These are phyloP conservation scores for Colletes gigas DNA, from an alignment of 1,140 invertebrate species.

Conservation along the genomic window DNA sequence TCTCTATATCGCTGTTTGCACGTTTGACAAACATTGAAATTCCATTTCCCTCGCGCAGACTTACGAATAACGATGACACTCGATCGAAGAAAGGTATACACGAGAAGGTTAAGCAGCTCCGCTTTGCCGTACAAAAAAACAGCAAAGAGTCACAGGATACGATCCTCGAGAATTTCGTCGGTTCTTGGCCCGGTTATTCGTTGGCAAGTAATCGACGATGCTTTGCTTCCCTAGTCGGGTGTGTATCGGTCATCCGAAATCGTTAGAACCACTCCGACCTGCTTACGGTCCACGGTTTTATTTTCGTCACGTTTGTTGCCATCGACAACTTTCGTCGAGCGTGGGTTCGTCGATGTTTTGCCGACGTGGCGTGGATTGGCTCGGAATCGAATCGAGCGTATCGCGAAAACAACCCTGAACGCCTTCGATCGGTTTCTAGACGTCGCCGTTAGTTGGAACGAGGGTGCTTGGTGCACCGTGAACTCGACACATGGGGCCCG, in stretches of 20 bases:
- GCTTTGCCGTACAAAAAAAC: no score
- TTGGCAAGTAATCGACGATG: no score
- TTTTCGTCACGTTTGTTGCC: conserved; percentile 28
- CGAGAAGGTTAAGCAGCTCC: no score
- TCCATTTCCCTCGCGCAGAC: no score
- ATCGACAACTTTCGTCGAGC: not conserved
- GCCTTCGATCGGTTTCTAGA: not conserved
- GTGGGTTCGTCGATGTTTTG: not conserved
- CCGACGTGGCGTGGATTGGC: conserved; percentile 12
- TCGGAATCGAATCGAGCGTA: conserved; percentile 17
- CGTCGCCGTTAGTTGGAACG: not conserved
- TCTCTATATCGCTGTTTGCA: no score
- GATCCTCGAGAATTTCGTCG: no score
- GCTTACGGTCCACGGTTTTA: not conserved
- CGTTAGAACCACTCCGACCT: not conserved
- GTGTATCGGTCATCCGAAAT: not conserved
- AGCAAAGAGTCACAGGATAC: no score
- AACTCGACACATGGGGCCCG: not conserved
- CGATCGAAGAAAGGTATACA: not conserved
- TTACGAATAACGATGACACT: no score
- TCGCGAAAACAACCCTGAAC: conserved; percentile 6
- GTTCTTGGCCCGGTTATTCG: no score
- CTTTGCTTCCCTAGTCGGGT: no score
- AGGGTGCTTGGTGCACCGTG: not conserved
- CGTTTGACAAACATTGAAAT: no score